Evolutionary conservation across 2,113 vertebrate species (phyloP), one percentile per base, ranked within the genome.

Genomic region (Procavia capensis): DNA sequence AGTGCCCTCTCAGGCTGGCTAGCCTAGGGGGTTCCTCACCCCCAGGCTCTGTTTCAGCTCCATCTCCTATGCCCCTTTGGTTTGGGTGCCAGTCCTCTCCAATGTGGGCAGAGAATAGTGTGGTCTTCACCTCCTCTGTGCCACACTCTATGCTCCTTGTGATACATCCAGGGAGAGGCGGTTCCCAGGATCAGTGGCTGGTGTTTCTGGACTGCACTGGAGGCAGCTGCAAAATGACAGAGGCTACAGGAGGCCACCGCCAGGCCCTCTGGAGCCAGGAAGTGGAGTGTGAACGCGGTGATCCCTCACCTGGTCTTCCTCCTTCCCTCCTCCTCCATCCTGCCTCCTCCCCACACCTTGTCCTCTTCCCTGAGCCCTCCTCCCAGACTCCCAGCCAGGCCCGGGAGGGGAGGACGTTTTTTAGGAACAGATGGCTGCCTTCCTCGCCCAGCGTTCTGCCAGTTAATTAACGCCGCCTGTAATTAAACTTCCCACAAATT

Each of bases 401-500:
- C 97, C 96, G 95, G 2, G 45, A 96, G 88, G 61, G 88, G 94
- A 88, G 83, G 91, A 94, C 39, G 31, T 27, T 94, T 97, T 97
- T 97, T 90, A 86, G 82, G 98, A 98, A 98, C 98, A 99, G 98
- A 99, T 99, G 98, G 98, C 96, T 88, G 96, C 98, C 98, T 96
- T 97, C 98, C 97, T 97, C 96, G 95, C 93, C 98, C 98, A 98
- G 97, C 97, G 97, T 98, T 98, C 98, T 99, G 99, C 98, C 98
- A 99, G 98, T 98, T 99, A 99, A 99, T 99, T 99, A 98, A 98
- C 98, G 98, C 98, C 98, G 97, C 97, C 98, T 98, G 98, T 99
- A 99, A 99, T 99, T 99, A 99, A 99, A 98, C 98, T 98, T 98
- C 98, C 98, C 98, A 99, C 98, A 99, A 99, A 99, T 98, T 98